Evolutionary conservation across 2,797 vertebrate species (phyloP), one percentile per base, ranked within the genome.

Genomic region (Urophycis tenuis): DNA sequence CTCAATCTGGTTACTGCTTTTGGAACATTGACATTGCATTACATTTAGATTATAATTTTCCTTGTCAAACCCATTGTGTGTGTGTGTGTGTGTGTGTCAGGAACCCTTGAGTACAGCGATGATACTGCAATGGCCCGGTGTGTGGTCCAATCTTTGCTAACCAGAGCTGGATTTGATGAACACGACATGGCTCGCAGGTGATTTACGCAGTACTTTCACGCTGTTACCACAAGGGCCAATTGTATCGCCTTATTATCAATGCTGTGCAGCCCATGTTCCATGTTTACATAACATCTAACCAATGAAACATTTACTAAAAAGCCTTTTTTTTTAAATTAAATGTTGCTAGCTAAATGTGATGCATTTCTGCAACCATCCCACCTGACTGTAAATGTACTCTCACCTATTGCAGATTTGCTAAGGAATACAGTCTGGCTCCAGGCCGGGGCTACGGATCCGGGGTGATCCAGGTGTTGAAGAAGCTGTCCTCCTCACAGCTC

Each of bases 121-220:
- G 98, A 99, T 91, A 99, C 97, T 0, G 98, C 97, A 31, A 98
- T 99, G 98, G 91, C 95, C 29, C 94, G 95, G 74, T 96, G 95
- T 34, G 91, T 99, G 85, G 95, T 95, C 86, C 94, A 95, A 86
- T 99, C 98, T 49, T 93, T 99, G 19, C 92, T 99, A 75, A 95
- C 93, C 85, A 94, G 93, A 76, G 81, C 87, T 3, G 93, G 93
- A 41, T 99, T 97, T 14, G 95, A 98, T 72, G 95, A 96, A 83
- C 94, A 93, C 73, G 98, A 99, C 89, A 95, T 99, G 95, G 96
- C 97, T 81, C 93, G 91, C 91, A 95, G 96, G 98, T 95, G 87
- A 90, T 88, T 71, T 15, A 22, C 33, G 3, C 30, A 71, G 14
- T 31, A 31, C n/a, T 17, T 25, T 5, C 53, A 60, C 53, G 29